A percentile compares a stretch with the other conserved stretches of the same genome.
Evolutionary conservation across 2,888 invertebrate species (phyloP).

Genomic region (Netelia melanura): DNA sequence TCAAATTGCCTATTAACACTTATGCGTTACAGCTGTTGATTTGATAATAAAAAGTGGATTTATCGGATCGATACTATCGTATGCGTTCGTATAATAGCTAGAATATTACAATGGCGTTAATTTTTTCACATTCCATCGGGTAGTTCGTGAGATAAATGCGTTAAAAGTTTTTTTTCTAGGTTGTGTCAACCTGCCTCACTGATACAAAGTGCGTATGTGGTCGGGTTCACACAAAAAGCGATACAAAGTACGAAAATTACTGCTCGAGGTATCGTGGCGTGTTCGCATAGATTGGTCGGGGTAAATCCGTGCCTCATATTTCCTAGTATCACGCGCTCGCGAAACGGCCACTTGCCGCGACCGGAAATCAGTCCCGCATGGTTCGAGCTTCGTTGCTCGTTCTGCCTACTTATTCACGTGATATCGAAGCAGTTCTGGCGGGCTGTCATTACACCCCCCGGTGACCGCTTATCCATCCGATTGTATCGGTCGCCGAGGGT

Average conservation of each 20-base stretch:
- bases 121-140: too few relatives aligned
- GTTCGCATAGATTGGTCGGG: neutral
- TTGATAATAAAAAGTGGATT: too few relatives aligned
- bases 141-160: too few relatives aligned
- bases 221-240: neutral
- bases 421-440: conserved; percentile 34
- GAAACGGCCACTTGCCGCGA: conserved; percentile 21
- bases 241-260: conserved; percentile 8
- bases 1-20: neutral
- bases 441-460: conserved; percentile 25
- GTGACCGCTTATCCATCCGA: conserved; percentile 40
- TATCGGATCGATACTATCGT: too few relatives aligned
- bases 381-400: conserved; percentile 7
- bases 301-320: conserved; percentile 21
- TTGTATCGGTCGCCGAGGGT: conserved; percentile 24
- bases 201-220: neutral
- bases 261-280: neutral
- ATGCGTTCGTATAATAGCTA: too few relatives aligned
- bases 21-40: neutral
- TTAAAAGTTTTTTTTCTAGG: too few relatives aligned
- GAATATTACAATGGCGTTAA: too few relatives aligned
- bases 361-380: conserved; percentile 42
- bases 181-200: too few relatives aligned
- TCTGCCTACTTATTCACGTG: conserved; percentile 22
- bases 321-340: neutral